These are phyloP conservation scores for Moxostoma hubbsi DNA, from an alignment of 2,797 vertebrate species.

Conservation along the genomic window DNA sequence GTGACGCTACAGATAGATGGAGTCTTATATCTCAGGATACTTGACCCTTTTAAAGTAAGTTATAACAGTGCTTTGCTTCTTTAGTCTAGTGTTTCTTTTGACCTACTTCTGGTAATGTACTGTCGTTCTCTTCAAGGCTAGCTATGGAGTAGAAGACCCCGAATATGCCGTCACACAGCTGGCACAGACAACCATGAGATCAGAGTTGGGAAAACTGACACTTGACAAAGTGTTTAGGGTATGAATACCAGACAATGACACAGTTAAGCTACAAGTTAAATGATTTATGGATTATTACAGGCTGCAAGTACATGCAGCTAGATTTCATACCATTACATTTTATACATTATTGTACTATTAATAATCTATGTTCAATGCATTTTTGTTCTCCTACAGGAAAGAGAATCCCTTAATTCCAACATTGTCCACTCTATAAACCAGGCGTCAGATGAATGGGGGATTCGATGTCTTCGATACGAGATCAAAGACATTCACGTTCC, in stretches of 20 bases:
- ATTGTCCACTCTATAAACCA: conserved; percentile 95
- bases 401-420: conserved; percentile 90
- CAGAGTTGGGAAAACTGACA: conserved; percentile 94
- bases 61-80: neutral
- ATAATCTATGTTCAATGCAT: too few relatives aligned
- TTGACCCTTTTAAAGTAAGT: conserved; percentile 93
- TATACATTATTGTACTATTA: too few relatives aligned
- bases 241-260: conserved; percentile 52
- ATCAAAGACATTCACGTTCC: conserved; percentile 98
- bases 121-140: conserved; percentile 78
- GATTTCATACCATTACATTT: too few relatives aligned
- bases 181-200: conserved; percentile 98
- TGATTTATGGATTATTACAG: too few relatives aligned
- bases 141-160: conserved; percentile 96
- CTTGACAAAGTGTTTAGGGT: conserved; percentile 98
- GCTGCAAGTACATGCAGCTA: too few relatives aligned
- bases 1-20: conserved; percentile 96
- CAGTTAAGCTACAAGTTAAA: too few relatives aligned
- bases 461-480: conserved; percentile 94
- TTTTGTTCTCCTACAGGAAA: conserved; percentile 76
- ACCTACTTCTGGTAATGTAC: neutral
- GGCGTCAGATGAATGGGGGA: conserved; percentile 94
- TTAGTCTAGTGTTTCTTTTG: neutral
- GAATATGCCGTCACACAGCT: conserved; percentile 96
- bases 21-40: conserved; percentile 92